A percentile compares a stretch with the other conserved stretches of the same genome.
Evolutionary conservation across 2,113 vertebrate species (phyloP).

Genomic region (Pygoscelis antarcticus): DNA sequence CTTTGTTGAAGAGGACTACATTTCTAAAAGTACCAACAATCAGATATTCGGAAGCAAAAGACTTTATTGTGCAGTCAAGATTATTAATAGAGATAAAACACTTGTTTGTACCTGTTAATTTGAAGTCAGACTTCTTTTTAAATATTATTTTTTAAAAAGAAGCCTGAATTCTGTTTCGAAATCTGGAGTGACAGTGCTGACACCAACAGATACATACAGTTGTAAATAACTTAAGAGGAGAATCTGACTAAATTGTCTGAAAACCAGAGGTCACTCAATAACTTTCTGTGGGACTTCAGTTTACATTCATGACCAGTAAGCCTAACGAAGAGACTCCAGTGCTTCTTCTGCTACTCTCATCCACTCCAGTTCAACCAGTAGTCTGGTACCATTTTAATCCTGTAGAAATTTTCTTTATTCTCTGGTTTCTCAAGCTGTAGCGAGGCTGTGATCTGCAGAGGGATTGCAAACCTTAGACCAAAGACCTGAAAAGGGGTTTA

Average conservation of each 20-base stretch:
- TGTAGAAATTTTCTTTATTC: neutral
- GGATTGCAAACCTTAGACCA: neutral
- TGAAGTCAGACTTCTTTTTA: neutral
- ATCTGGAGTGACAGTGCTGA: neutral
- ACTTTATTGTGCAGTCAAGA: neutral
- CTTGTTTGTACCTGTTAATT: slow-evolving; percentile 19
- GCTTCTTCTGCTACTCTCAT: neutral
- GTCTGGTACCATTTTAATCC: neutral
- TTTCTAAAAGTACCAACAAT: slow-evolving; percentile 45
- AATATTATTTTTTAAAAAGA: neutral
- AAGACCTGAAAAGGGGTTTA: neutral
- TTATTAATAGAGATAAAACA: slow-evolving; percentile 29
- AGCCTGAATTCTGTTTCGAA: neutral
- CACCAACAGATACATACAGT: neutral
- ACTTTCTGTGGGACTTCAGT: neutral
- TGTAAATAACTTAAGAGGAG: neutral
- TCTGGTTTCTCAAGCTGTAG: neutral
- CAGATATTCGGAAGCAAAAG: slow-evolving; percentile 48
- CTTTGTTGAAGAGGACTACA: slow-evolving; percentile 34
- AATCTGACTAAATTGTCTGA: neutral
- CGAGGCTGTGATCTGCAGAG: neutral
- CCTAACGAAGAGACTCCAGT: neutral
- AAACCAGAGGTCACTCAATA: neutral
- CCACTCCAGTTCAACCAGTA: neutral
- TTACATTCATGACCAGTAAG: neutral